Conservation (phyloP, 2,797 vertebrate genomes). For the Arrhamphus sclerolepis region DNA sequence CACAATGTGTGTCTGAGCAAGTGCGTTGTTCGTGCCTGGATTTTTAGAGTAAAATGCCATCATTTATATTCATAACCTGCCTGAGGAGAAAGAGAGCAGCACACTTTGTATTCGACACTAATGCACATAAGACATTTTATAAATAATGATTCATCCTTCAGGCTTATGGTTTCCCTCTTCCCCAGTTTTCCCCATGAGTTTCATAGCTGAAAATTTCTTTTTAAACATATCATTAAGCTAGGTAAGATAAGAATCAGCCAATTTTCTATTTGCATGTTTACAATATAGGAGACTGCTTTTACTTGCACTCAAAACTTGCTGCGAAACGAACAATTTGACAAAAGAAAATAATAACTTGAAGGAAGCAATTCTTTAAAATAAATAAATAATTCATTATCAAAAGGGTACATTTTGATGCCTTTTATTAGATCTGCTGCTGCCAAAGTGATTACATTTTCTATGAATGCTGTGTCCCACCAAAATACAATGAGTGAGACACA, state of each 20-base stretch:
- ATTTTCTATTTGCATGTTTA: conserved; percentile 16
- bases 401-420: neutral
- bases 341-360: conserved; percentile 2
- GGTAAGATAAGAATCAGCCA: conserved; percentile 19
- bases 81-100: conserved; percentile 48
- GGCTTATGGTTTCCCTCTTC: conserved; percentile 33
- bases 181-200: conserved; percentile 13
- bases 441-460: neutral
- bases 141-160: conserved; percentile 67
- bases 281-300: neutral
- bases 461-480: neutral
- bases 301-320: conserved; percentile 1
- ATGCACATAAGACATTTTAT: conserved; percentile 70
- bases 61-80: conserved; percentile 63
- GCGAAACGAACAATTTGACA: neutral
- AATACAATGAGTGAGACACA: conserved; percentile 4
- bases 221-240: conserved; percentile 28
- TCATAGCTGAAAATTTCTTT: conserved; percentile 1
- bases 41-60: conserved; percentile 46
- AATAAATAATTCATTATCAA: neutral
- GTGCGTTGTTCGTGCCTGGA: conserved; percentile 24
- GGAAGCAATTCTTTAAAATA: neutral
- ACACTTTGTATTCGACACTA: conserved; percentile 65
- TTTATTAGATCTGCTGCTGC: neutral
- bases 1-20: neutral